Evolutionary conservation across 2,888 invertebrate genomes (phyloP), one percentile per base, ranked within the genome.

Genomic region (Machimus rusticus): DNA sequence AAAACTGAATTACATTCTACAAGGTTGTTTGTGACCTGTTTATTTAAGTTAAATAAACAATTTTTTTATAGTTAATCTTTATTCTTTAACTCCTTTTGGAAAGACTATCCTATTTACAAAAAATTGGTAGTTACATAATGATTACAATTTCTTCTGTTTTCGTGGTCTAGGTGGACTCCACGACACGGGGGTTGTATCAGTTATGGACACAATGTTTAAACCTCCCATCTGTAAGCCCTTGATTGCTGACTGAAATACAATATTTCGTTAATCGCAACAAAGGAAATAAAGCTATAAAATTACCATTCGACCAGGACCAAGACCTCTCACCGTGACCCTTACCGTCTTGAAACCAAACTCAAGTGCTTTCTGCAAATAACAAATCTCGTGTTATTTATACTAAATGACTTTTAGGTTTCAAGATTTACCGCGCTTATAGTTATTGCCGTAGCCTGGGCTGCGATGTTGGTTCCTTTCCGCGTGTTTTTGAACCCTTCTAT

Each of bases 211-310:
- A 89, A 99, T 96, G 88, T 98, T 95, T 55, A 99, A 91, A 16
- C 99, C 99, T 82, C 96, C 96, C 96, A 98, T 97, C 93, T 98
- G 96, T 28, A 99, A 92, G 1, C 99, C 99, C 93, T 99, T 99
- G 77, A 99, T 95, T 5, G 98, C 95, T 76, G 98, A 95, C 98
- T 98, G 93, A 88, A 94, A 46, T 39, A 46, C 37, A 16, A 31
- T 23, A 66, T 19, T n/a, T 66, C n/a, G 28, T 51, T 86, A 77
- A 14, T 31, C n/a, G 39, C 37, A 84, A 66, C n/a, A 39, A 5
- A 43, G 19, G 19, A 76, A 31, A 14, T 6, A 31, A 19, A 76
- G 4, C 14, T 5, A 37, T 74, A 43, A 88, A 91, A 94, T 94
- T 94, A 98, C 98, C 96, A 97, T 94, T 94, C 98, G 94, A 79